phyloP scores from a whole-genome alignment of 1,140 invertebrate genomes.

The Aradophagus sp. region DNA sequence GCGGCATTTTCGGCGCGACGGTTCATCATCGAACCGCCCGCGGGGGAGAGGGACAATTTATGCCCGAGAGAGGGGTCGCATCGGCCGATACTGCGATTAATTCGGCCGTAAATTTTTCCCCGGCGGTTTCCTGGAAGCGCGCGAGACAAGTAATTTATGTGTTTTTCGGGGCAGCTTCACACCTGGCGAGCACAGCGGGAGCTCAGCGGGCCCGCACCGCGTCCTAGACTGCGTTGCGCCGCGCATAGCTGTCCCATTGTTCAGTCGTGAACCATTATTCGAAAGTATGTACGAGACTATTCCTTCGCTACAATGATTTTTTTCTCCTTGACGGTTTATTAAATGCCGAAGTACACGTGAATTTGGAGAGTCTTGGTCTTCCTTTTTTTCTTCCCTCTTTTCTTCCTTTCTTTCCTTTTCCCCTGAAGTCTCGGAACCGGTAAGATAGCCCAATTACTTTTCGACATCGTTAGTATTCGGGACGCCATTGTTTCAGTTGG shows the following conservation, averaged over 20 bases:
- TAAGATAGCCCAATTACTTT: too few species aligned
- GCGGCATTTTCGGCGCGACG: too few species aligned
- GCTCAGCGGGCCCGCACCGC: constrained; percentile 56
- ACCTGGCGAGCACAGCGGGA: constrained; percentile 66
- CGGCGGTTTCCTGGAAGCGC: constrained; percentile 65
- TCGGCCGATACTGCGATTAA: constrained; percentile 73
- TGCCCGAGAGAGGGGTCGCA: too few species aligned
- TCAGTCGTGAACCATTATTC: constrained; percentile 37
- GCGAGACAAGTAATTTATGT: constrained; percentile 72
- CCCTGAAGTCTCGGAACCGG: too few species aligned
- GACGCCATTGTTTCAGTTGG: constrained; percentile 39
- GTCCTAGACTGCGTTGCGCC: constrained; percentile 66
- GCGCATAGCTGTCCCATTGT: constrained; percentile 27
- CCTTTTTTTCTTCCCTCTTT: too few species aligned
- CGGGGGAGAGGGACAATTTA: constrained; percentile 15
- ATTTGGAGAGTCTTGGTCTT: too few species aligned
- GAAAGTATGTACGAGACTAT: constrained; percentile 33
- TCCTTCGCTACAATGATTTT: constrained; percentile 13
- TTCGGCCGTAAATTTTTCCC: constrained; percentile 72
- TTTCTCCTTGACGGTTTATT: too few species aligned
- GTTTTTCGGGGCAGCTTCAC: constrained; percentile 61
- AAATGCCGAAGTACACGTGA: too few species aligned
- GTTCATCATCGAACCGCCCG: background rate
- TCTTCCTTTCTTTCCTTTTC: too few species aligned
- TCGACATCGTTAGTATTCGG: background rate